Base-by-base conservation (phyloP, 2,113 vertebrate genomes). In the Cyanocitta stelleri region DNA sequence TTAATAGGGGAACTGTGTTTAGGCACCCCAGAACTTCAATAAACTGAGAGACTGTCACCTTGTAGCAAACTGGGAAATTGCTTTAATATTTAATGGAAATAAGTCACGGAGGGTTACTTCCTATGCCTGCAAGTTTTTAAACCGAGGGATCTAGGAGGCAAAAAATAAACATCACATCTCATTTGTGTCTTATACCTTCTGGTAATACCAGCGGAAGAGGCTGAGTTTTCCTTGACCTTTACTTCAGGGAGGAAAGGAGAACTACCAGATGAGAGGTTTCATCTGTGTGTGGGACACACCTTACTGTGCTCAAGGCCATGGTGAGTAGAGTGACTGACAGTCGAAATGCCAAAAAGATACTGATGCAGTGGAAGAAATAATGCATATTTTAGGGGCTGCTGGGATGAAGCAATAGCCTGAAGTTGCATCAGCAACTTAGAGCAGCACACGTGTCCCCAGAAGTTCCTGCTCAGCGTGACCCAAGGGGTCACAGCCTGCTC, bases 361-460 rank as follows among this genome's bases (percentile, higher is more conserved):
- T 23, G 80, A 64, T 41, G 14, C 29, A 64, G 13, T 51, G 61
- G 16, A 51, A 51, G 30, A n/a, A 55, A 30, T 26, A 6, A 51
- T 35, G 61, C 13, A 3, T 11, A 23, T 59, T n/a, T 63, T 68
- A 35, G 75, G 79, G 49, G 32, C 48, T 73, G 23, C 4, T 17
- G 44, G 43, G 13, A 48, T 54, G 64, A 58, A 64, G 24, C 24
- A 44, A 30, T 11, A 44, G 49, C 19, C 80, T 6, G 2, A 62
- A 48, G 39, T 58, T 1, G 0, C 37, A 39, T 15, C 30, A 68
- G 37, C 48, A 33, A 4, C 51, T 64, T 11, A 29, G 39, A 66
- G 77, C 61, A 71, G 56, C 46, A 46, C 9, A 3, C 0, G 0
- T 48, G 7, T 52, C 37, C 52, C 43, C n/a, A 48, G 37, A n/a